Conservation (phyloP, 2,888 invertebrate genomes). For the Apomyelois bistriatella region DNA sequence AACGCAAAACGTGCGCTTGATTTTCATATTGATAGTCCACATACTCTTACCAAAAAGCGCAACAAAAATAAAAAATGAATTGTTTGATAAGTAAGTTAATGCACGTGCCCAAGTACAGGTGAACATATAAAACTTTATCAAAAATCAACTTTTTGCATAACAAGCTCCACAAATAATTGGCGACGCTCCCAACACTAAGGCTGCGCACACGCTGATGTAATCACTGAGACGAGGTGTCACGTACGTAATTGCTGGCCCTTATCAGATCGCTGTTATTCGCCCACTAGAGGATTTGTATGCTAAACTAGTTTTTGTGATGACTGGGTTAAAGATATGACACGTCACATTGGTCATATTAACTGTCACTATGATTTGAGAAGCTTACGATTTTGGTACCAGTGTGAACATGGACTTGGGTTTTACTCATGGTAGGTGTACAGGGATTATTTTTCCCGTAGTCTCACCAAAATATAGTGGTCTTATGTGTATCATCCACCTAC, state of each 20-base stretch:
- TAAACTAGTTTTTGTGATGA: conserved; percentile 57
- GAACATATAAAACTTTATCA: background rate
- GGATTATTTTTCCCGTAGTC: too few species aligned
- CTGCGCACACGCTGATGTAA: conserved; percentile 39
- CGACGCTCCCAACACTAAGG: conserved; percentile 52
- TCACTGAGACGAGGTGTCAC: conserved; percentile 61
- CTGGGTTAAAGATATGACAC: conserved; percentile 20
- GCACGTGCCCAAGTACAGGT: background rate
- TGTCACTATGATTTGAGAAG: background rate
- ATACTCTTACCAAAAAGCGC: too few species aligned
- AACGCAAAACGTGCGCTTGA: too few species aligned
- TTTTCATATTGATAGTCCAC: too few species aligned
- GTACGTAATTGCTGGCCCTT: conserved; percentile 68
- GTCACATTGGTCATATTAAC: background rate
- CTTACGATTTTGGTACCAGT: too few species aligned
- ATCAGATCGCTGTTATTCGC: conserved; percentile 63
- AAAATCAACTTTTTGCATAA: conserved; percentile 23
- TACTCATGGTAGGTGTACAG: too few species aligned
- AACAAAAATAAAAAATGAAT: too few species aligned
- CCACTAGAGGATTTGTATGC: conserved; percentile 64
- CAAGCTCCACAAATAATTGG: conserved; percentile 53
- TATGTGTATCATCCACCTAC: too few species aligned
- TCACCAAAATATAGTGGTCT: too few species aligned
- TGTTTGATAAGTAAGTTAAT: too few species aligned
- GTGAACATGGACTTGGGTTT: too few species aligned